Conservation (phyloP, 2,888 invertebrate genomes). For the Theristus sp. region DNA sequence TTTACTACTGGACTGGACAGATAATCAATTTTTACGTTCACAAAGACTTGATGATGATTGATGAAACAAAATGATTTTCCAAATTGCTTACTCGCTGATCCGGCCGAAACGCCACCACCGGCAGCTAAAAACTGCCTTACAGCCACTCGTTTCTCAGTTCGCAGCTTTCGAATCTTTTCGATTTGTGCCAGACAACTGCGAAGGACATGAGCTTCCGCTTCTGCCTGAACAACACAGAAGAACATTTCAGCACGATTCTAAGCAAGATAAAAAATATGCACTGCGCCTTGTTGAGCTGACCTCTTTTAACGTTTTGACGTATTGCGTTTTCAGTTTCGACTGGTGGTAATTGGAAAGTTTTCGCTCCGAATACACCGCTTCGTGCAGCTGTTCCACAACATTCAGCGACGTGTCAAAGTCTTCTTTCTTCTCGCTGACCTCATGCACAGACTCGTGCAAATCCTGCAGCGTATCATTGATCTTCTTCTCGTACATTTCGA, state of each 20-base stretch:
- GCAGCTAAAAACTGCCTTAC: background rate
- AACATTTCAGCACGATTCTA: too few species aligned
- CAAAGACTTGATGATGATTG: too few species aligned
- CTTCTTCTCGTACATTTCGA: background rate
- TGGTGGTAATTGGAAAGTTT: background rate
- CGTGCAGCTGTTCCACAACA: background rate
- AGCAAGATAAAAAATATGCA: too few species aligned
- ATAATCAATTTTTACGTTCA: too few species aligned
- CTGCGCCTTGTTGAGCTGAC: too few species aligned
- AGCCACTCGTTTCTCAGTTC: slow-evolving; percentile 2
- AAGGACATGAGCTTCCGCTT: background rate
- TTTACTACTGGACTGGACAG: too few species aligned
- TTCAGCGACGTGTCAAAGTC: background rate
- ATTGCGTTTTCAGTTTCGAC: slow-evolving; percentile 3
- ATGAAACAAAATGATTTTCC: too few species aligned
- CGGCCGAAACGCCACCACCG: background rate
- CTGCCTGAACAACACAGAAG: too few species aligned
- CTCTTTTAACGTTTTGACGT: slow-evolving; percentile 1
- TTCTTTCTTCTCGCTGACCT: background rate
- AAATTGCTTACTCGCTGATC: too few species aligned
- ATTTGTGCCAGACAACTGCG: slow-evolving; percentile 1
- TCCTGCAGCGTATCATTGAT: background rate
- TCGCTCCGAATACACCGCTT: background rate
- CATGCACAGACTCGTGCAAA: background rate
- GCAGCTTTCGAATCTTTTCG: background rate